phyloP scores from a whole-genome alignment of 1,140 invertebrate genomes.

The Delia radicum region DNA sequence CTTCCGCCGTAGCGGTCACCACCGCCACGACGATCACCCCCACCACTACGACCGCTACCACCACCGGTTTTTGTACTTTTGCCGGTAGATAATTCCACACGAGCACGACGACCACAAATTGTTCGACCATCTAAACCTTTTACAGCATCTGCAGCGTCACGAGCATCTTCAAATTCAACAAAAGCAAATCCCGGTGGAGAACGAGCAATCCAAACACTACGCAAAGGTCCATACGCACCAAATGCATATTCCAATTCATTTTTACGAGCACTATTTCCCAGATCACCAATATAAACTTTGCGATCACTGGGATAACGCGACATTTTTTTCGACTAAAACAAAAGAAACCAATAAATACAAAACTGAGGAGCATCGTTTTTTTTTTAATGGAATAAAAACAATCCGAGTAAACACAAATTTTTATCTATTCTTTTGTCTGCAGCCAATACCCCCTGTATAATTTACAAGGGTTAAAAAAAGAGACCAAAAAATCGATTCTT shows the following conservation, averaged over 20 bases:
- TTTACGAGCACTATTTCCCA: constrained; percentile 84
- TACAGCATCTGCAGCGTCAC: constrained; percentile 92
- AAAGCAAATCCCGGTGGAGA: constrained; percentile 94
- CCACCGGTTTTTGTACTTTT: constrained; percentile 69
- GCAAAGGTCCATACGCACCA: constrained; percentile 88
- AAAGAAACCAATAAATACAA: neutral
- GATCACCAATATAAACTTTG: constrained; percentile 96
- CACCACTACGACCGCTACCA: constrained; percentile 43
- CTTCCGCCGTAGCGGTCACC: constrained; percentile 62
- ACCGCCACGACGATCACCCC: constrained; percentile 59
- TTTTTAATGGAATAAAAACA: neutral
- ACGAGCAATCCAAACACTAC: constrained; percentile 93
- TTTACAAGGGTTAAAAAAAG: constrained; percentile 18
- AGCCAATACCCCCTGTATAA: neutral
- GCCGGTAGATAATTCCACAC: constrained; percentile 90
- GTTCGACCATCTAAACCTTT: constrained; percentile 70
- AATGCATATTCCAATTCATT: constrained; percentile 92
- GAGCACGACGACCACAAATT: constrained; percentile 84
- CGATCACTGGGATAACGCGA: constrained; percentile 82
- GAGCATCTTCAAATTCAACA: constrained; percentile 88
- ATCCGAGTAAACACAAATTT: neutral
- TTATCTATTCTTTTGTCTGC: constrained; percentile 9
- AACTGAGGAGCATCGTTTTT: neutral
- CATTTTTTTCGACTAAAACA: constrained; percentile 60
- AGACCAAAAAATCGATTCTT: constrained; percentile 7